Conservation (phyloP, 2,888 invertebrate genomes). For the Sminthurinus aureus region DNA sequence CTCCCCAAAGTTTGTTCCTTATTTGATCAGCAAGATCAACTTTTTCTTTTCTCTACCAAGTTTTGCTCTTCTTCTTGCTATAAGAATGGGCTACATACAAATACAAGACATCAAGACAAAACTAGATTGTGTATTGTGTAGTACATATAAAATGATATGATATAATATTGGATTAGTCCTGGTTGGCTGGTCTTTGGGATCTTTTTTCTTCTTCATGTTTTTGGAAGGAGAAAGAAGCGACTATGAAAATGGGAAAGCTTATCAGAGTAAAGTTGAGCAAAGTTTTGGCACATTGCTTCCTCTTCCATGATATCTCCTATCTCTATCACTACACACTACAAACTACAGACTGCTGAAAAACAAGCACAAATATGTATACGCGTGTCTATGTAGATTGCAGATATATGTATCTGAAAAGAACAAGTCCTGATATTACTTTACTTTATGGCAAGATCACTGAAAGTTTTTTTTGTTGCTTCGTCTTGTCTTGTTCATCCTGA, state of each 20-base stretch:
- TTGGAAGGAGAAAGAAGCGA: not conserved
- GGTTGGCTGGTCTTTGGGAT: not conserved
- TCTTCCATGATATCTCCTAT: not conserved
- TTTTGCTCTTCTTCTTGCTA: too few relatives aligned
- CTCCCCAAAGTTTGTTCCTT: not conserved
- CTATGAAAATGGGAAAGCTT: conserved; percentile 28
- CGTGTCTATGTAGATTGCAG: too few relatives aligned
- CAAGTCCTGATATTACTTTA: conserved; percentile 16
- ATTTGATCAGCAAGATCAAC: not conserved
- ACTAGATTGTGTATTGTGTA: not conserved
- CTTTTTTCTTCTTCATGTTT: not conserved
- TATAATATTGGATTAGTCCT: conserved; percentile 10
- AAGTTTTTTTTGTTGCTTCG: conserved; percentile 22
- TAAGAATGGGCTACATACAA: too few relatives aligned
- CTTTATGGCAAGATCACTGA: conserved; percentile 10
- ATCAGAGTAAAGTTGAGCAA: conserved; percentile 24
- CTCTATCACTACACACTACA: not conserved
- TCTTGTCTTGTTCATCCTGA: conserved; percentile 8
- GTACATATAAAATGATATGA: not conserved
- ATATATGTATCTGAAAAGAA: not conserved
- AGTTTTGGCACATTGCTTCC: conserved; percentile 14
- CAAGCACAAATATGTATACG: too few relatives aligned
- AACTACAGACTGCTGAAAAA: not conserved
- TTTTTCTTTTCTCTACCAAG: not conserved
- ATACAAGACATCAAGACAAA: not conserved